phyloP scores from a whole-genome alignment of 30 jellyfish, hydroid and myxozoan genomes.

The Nemopilema nomurai region DNA sequence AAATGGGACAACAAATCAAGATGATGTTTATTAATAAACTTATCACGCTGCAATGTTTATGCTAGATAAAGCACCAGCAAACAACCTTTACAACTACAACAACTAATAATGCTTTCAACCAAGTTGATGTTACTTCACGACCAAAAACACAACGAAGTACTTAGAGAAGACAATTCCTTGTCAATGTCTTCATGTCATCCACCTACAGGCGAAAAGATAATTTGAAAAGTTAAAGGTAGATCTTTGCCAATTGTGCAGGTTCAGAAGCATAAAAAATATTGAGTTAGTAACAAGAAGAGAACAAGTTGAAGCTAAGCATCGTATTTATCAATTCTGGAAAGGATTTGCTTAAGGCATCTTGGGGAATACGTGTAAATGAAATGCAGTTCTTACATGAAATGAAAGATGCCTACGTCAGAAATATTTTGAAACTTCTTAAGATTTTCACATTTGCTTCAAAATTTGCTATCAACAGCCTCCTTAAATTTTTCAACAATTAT shows the following conservation, averaged over 20 bases:
- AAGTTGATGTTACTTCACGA: no score
- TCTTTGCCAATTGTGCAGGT: no score
- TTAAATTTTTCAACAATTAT: background rate
- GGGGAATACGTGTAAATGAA: background rate
- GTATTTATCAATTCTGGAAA: no score
- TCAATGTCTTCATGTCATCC: background rate
- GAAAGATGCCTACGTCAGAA: background rate
- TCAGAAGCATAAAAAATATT: no score
- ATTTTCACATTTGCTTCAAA: background rate
- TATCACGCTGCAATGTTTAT: no score
- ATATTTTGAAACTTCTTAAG: background rate
- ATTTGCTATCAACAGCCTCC: background rate
- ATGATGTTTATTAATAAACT: no score
- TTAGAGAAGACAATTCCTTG: background rate
- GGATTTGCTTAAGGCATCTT: background rate
- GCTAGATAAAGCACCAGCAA: no score
- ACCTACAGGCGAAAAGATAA: background rate
- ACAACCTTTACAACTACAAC: no score
- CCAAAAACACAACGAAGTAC: background rate
- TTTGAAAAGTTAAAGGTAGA: background rate
- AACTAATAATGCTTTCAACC: no score
- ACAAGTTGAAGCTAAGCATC: no score
- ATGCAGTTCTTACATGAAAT: background rate
- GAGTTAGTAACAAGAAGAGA: no score
- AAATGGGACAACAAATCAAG: background rate